Conservation (phyloP, 2,113 vertebrate species). For the Tetrao urogallus region DNA sequence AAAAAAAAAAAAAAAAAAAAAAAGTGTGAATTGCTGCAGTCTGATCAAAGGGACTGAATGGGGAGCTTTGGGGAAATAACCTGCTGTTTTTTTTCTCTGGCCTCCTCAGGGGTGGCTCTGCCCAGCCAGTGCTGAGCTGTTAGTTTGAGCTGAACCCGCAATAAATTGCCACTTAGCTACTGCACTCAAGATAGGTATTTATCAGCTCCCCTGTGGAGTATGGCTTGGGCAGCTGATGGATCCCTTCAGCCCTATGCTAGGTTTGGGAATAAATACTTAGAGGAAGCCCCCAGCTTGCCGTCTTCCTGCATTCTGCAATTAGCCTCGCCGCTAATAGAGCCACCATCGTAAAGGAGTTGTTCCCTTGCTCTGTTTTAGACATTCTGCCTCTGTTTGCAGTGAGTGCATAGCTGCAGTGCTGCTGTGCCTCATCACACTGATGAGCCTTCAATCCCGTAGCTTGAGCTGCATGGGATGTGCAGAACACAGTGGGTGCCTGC, state of each 20-base stretch:
- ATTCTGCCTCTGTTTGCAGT: fast-evolving
- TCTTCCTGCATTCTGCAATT: not conserved
- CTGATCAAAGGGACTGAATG: not conserved
- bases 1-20: too few relatives aligned
- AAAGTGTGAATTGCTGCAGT: not conserved
- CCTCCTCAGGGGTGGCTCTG: not conserved
- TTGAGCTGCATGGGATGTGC: not conserved
- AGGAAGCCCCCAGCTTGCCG: not conserved
- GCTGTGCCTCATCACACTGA: not conserved
- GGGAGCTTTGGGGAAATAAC: not conserved
- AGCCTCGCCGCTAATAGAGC: not conserved
- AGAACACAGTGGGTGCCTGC: not conserved
- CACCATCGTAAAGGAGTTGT: not conserved
- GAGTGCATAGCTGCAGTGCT: fast-evolving
- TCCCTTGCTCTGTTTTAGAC: not conserved
- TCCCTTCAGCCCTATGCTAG: not conserved
- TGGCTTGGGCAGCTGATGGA: not conserved
- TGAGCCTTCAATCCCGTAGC: not conserved
- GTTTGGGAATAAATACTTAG: not conserved
- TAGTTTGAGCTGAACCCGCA: not conserved
- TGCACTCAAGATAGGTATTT: not conserved
- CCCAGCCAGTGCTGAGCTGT: not conserved
- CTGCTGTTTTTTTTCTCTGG: not conserved
- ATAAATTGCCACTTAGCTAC: fast-evolving
- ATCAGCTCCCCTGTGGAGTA: not conserved